Conservation (phyloP, 1,140 invertebrate genomes). For the Dendroctonus valens region DNA sequence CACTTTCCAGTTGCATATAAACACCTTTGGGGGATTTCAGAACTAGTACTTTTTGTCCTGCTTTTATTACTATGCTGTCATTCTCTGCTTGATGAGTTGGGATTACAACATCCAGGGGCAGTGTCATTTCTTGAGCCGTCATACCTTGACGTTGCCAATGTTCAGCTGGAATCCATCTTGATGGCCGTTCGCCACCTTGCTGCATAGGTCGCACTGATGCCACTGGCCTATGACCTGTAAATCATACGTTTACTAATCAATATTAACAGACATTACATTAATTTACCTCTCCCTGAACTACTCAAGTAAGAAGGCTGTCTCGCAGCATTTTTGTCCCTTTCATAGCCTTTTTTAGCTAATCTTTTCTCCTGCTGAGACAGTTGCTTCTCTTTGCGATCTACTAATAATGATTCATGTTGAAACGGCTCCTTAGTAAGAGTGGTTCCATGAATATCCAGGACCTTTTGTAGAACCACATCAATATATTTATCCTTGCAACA, state of each 20-base stretch:
- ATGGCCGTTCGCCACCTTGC: conserved; percentile 35
- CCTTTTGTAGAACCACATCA: conserved; percentile 78
- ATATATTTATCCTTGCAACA: conserved; percentile 70
- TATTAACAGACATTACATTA: not conserved
- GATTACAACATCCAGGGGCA: conserved; percentile 90
- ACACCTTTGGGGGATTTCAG: conserved; percentile 93
- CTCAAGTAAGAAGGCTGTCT: conserved; percentile 61
- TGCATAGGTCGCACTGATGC: conserved; percentile 60
- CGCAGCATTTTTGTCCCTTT: conserved; percentile 88
- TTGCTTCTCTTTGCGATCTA: conserved; percentile 95
- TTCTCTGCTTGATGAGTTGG: conserved; percentile 87
- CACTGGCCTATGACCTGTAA: conserved; percentile 53
- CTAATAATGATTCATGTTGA: conserved; percentile 92
- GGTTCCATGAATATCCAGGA: conserved; percentile 63
- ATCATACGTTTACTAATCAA: not conserved
- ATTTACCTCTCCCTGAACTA: conserved; percentile 54
- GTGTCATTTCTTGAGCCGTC: conserved; percentile 90
- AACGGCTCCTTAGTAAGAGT: conserved; percentile 87
- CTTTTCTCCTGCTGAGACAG: conserved; percentile 93
- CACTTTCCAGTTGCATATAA: conserved; percentile 91
- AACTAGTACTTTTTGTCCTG: conserved; percentile 90
- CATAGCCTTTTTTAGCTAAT: conserved; percentile 89
- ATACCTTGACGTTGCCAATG: conserved; percentile 90
- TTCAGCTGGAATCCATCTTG: conserved; percentile 77
- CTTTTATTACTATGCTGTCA: conserved; percentile 82